Percentiles rank a stretch among this genome's conserved stretches.
phyloP scores from a whole-genome alignment of 2,113 vertebrate genomes.

The Holacanthus passer region DNA sequence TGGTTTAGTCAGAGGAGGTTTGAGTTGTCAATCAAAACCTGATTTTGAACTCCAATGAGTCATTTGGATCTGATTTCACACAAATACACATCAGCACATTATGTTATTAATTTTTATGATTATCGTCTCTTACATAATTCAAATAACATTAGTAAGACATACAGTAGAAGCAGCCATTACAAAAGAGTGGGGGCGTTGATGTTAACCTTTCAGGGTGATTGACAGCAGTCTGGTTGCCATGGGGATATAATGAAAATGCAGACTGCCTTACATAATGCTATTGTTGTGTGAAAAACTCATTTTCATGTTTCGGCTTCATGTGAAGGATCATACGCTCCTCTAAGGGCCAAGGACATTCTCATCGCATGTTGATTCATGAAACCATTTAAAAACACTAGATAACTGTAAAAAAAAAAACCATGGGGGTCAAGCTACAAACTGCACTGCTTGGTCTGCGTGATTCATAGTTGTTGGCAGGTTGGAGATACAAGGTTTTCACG shows the following conservation, averaged over 20 bases:
- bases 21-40: not conserved
- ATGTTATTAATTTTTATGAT: not conserved
- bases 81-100: not conserved
- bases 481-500: constrained; percentile 25
- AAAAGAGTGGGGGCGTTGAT: constrained; percentile 2
- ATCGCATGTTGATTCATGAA: not conserved
- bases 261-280: constrained; percentile 17
- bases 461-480: constrained; percentile 17
- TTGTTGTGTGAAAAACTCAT: constrained; percentile 20
- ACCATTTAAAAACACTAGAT: not conserved
- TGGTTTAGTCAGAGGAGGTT: not conserved
- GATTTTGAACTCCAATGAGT: not conserved
- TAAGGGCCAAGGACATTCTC: not conserved
- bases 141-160: not conserved
- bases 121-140: not conserved
- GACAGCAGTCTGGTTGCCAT: constrained; percentile 61
- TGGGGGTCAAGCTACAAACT: not conserved
- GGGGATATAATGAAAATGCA: constrained; percentile 48
- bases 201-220: constrained; percentile 48
- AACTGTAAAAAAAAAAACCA: constrained; percentile 11
- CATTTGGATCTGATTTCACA: not conserved
- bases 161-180: constrained; percentile 5
- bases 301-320: not conserved
- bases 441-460: not conserved
- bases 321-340: not conserved